These are phyloP conservation scores for Diprion similis DNA, from an alignment of 1,140 invertebrate genomes.

Conservation along the genomic window DNA sequence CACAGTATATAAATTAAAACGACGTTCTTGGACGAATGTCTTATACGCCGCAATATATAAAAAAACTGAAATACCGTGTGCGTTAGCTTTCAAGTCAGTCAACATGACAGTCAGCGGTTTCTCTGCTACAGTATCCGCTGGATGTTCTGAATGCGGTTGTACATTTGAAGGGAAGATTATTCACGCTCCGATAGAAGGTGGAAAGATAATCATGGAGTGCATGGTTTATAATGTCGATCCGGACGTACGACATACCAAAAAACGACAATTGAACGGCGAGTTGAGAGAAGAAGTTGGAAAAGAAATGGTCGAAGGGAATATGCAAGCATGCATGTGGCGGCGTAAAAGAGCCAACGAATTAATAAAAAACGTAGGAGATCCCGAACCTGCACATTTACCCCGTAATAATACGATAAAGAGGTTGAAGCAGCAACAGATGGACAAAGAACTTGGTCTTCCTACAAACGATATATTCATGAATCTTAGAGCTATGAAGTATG, in stretches of 20 bases:
- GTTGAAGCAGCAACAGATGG: slow-evolving; percentile 14
- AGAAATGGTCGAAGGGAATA: slow-evolving; percentile 12
- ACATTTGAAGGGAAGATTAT: too few species aligned
- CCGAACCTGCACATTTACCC: slow-evolving; percentile 18
- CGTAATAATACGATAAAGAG: background rate
- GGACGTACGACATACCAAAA: too few species aligned
- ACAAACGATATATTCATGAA: slow-evolving; percentile 8
- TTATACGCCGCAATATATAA: background rate
- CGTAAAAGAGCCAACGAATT: slow-evolving; percentile 15
- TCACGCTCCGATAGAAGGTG: too few species aligned
- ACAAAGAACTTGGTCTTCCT: background rate
- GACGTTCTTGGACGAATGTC: background rate
- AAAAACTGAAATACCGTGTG: background rate
- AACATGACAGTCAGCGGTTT: background rate
- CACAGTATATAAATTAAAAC: background rate
- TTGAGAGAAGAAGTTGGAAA: background rate
- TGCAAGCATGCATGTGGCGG: slow-evolving; percentile 12
- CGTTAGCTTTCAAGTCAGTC: background rate
- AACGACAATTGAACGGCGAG: too few species aligned
- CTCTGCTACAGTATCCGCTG: background rate
- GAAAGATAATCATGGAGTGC: too few species aligned
- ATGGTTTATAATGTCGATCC: too few species aligned
- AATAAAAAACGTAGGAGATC: slow-evolving; percentile 14
- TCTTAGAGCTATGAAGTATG: slow-evolving; percentile 14
- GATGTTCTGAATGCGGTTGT: background rate